Percentiles rank a stretch among this genome's conserved stretches.
Evolutionary conservation across 1,140 invertebrate genomes (phyloP).

Genomic region (Helicoverpa zea): DNA sequence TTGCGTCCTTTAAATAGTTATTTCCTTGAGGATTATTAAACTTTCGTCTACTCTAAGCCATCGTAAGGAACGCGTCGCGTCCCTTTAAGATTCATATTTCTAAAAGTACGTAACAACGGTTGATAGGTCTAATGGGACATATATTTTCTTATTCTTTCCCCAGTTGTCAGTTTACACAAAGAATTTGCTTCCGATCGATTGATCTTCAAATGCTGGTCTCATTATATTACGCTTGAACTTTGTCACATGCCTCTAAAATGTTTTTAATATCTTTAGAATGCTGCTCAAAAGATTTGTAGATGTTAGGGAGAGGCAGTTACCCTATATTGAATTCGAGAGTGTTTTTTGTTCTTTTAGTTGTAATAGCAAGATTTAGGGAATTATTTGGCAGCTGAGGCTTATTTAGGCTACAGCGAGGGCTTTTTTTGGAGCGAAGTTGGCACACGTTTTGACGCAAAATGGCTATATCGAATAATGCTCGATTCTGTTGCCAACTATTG

Average conservation of each 20-base stretch:
- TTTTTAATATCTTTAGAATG: constrained; percentile 29
- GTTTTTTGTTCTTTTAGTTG: too few relatives aligned
- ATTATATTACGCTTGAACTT: constrained; percentile 43
- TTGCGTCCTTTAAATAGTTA: too few relatives aligned
- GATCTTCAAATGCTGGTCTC: constrained; percentile 53
- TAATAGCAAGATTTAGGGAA: not conserved
- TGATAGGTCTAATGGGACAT: constrained; percentile 25
- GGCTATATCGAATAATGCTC: too few relatives aligned
- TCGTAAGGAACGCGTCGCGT: too few relatives aligned
- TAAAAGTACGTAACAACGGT: not conserved
- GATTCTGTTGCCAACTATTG: too few relatives aligned
- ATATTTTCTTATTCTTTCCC: constrained; percentile 20
- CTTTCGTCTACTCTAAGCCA: too few relatives aligned
- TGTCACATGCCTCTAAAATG: constrained; percentile 39
- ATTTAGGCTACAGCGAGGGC: too few relatives aligned
- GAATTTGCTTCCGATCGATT: constrained; percentile 61
- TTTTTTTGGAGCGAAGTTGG: too few relatives aligned
- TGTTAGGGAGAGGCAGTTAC: not conserved
- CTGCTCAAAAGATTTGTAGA: not conserved
- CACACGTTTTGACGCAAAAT: too few relatives aligned
- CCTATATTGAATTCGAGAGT: too few relatives aligned
- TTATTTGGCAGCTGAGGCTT: not conserved
- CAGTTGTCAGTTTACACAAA: constrained; percentile 53
- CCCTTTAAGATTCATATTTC: too few relatives aligned
- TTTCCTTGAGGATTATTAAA: too few relatives aligned